Evolutionary conservation across 2,797 vertebrate species (phyloP), one percentile per base, ranked within the genome.

Genomic region (Aeoliscus strigatus): DNA sequence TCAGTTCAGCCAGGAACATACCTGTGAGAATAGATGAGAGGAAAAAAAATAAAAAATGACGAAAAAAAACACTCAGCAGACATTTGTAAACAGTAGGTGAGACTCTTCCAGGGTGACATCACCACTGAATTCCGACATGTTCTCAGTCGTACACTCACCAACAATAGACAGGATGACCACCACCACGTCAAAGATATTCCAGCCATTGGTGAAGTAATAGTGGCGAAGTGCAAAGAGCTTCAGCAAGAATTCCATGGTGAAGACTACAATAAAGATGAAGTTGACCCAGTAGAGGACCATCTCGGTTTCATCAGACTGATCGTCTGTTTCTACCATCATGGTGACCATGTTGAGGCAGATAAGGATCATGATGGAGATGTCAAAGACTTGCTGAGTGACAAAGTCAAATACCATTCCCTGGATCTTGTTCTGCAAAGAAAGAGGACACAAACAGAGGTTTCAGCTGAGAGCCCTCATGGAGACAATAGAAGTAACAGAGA

Each of bases 281-380:
- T 99, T 99, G 73, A 99, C 91, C 96, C 94, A 97, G 82, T 97
- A 97, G 1, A 99, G 89, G 53, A 98, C 94, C 18, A 57, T 81
- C 74, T 97, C 95, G 9, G 94, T 94, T 73, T 97, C 91, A 31
- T 87, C 65, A 26, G 91, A 97, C 62, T 99, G 96, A 0, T 93
- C 93, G 1, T 99, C 96, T 0, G 96, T 98, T 84, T 99, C 96
- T 72, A 99, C 94, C 96, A 99, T 99, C 96, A 99, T 99, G 11
- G 96, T 99, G 38, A 99, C 94, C 96, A 99, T 99, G 87, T 99
- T 99, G 77, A 99, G 92, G 87, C 96, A 98, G 60, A 99, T 99
- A 50, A 99, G 91, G 53, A 99, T 96, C 96, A 99, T 99, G 82
- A 99, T 99, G 64, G 94, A 88, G 12, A 99, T 99, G 75, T 99